phyloP scores from a whole-genome alignment of 1,140 invertebrate species.

The Cepaea nemoralis region DNA sequence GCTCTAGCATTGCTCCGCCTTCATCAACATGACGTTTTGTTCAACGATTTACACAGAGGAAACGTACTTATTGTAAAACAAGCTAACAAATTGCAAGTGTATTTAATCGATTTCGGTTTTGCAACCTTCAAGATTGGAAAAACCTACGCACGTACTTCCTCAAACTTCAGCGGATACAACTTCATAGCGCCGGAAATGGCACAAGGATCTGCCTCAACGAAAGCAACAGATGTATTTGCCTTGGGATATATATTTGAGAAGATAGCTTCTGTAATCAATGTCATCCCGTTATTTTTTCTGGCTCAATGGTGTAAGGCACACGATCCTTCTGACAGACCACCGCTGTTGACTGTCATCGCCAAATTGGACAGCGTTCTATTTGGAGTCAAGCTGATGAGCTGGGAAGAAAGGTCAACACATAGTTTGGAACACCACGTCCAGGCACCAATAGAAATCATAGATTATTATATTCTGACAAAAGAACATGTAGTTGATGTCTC shows the following conservation, averaged over 20 bases:
- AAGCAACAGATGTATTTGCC: conserved; percentile 1
- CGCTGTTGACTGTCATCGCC: background rate
- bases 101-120: conserved; percentile 14
- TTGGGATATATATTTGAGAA: background rate
- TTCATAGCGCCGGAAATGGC: background rate
- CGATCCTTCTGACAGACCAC: background rate
- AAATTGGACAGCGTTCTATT: background rate
- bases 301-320: background rate
- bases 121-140: conserved; percentile 4
- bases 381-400: background rate
- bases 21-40: conserved; percentile 2
- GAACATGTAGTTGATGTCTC: background rate
- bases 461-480: background rate
- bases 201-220: background rate
- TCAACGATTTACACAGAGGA: conserved; percentile 11
- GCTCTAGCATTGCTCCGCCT: background rate
- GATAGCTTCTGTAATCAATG: background rate
- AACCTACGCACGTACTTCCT: background rate
- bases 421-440: background rate
- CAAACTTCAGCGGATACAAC: background rate
- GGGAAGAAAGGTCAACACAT: background rate
- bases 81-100: background rate
- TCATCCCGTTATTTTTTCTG: background rate
- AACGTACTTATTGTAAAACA: background rate
- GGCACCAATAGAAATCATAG: background rate